phyloP scores from a whole-genome alignment of 2,113 vertebrate genomes.

The Plestiodon gilberti region DNA sequence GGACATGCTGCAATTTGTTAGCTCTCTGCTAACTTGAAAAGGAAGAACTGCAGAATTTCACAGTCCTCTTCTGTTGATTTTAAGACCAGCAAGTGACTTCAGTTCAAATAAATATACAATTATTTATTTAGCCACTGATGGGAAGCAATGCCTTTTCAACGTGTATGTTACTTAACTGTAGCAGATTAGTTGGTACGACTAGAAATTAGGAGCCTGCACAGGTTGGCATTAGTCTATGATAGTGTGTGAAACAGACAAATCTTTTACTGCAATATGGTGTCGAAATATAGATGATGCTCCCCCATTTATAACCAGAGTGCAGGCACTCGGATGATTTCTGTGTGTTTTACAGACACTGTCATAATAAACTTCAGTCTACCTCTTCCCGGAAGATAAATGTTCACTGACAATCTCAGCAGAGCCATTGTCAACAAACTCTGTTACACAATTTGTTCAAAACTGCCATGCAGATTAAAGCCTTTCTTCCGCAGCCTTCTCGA shows the following conservation, averaged over 20 bases:
- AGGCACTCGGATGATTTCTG: not conserved
- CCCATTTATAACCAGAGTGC: not conserved
- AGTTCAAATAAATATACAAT: constrained; percentile 33
- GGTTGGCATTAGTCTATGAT: not conserved
- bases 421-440: not conserved
- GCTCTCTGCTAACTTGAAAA: not conserved
- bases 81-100: constrained; percentile 45
- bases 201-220: not conserved
- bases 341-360: not conserved
- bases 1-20: constrained; percentile 14
- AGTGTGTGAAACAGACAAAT: not conserved
- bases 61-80: constrained; percentile 55
- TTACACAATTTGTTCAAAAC: not conserved
- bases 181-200: not conserved
- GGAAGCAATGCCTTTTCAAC: constrained; percentile 9
- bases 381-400: not conserved
- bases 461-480: not conserved
- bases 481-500: not conserved
- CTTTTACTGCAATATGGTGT: not conserved
- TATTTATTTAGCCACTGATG: constrained; percentile 33
- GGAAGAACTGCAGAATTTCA: constrained; percentile 31
- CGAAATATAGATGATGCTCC: not conserved
- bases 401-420: not conserved
- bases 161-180: constrained; percentile 26
- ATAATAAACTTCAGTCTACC: not conserved